phyloP scores from a whole-genome alignment of 2,888 invertebrate species.

The Zelleria hepariella region DNA sequence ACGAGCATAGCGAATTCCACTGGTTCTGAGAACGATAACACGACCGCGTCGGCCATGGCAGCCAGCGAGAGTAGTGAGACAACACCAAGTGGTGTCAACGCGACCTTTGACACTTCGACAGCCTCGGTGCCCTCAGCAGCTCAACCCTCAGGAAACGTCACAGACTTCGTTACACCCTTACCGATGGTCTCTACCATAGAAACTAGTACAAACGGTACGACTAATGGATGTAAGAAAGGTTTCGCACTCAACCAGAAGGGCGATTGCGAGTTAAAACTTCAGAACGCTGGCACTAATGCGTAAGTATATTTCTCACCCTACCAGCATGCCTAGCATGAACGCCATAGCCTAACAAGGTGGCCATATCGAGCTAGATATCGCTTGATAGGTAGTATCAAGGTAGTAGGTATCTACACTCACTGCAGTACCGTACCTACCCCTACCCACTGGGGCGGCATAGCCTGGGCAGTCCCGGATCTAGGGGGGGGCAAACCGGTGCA shows the following conservation, averaged over 20 bases:
- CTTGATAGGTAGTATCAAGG: too few species aligned
- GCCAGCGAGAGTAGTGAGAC: not conserved
- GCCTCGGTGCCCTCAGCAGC: not conserved
- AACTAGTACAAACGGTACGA: slow-evolving; percentile 3
- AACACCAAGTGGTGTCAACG: not conserved
- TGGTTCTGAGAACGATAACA: slow-evolving; percentile 25
- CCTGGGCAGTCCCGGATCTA: too few species aligned
- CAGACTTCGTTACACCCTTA: not conserved
- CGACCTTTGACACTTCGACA: not conserved
- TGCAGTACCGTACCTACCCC: too few species aligned
- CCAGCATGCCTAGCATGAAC: too few species aligned
- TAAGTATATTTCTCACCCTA: slow-evolving; percentile 32
- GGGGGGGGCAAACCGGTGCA: too few species aligned
- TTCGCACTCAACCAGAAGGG: slow-evolving; percentile 49
- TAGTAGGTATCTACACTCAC: too few species aligned
- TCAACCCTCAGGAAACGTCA: not conserved
- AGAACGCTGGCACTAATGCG: slow-evolving; percentile 47
- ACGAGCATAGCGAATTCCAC: slow-evolving; percentile 21
- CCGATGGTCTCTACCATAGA: not conserved
- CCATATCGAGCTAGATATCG: too few species aligned
- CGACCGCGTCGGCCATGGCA: slow-evolving; percentile 12
- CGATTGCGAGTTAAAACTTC: slow-evolving; percentile 50
- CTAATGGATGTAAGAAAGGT: slow-evolving; percentile 45
- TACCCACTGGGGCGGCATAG: too few species aligned
- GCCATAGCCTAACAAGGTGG: too few species aligned